These are phyloP conservation scores for Xiphorhynchus elegans DNA, from an alignment of 2,113 vertebrate genomes.

Conservation along the genomic window DNA sequence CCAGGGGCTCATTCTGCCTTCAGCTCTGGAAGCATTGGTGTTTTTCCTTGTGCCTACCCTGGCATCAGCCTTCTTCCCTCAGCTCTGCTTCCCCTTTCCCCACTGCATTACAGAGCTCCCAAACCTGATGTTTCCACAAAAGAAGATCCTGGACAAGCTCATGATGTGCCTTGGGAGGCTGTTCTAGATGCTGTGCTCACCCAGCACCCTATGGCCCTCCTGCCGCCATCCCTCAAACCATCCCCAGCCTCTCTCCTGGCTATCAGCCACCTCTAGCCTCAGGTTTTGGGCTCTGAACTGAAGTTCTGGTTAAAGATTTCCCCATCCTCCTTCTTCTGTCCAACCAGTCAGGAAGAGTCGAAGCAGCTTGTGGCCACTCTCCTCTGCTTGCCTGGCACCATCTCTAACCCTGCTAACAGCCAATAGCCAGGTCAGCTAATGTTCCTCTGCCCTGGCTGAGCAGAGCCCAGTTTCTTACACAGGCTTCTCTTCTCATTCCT, in stretches of 20 bases:
- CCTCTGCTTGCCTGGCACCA: background rate
- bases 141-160: rapidly evolving
- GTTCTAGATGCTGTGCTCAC: background rate
- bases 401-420: background rate
- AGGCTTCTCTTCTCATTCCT: background rate
- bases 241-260: background rate
- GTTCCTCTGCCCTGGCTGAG: background rate
- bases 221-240: background rate
- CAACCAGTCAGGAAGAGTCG: background rate
- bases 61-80: background rate
- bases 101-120: background rate
- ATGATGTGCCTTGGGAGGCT: rapidly evolving
- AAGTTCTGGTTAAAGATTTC: background rate
- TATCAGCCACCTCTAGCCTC: background rate
- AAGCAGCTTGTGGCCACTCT: background rate
- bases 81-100: background rate
- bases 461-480: background rate
- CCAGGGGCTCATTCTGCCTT: background rate
- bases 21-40: background rate
- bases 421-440: background rate
- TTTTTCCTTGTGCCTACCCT: background rate
- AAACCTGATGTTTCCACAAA: rapidly evolving
- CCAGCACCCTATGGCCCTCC: background rate
- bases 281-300: background rate
- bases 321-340: background rate